phyloP scores from a whole-genome alignment of 2,888 invertebrate genomes.

The Strigamia transsilvanica region DNA sequence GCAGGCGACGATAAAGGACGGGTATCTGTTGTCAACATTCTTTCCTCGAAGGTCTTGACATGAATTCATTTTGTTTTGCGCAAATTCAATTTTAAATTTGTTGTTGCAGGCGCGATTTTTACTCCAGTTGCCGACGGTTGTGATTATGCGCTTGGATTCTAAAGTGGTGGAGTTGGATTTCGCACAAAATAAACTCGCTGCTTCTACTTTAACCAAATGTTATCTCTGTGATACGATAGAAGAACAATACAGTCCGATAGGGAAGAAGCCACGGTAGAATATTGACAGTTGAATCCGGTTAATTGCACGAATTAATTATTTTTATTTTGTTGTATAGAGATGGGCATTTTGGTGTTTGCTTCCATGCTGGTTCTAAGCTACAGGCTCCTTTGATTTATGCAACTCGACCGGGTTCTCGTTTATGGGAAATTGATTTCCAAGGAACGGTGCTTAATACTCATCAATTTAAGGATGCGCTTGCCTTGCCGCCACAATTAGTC shows the following conservation, averaged over 20 bases:
- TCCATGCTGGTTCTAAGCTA: slow-evolving; percentile 8
- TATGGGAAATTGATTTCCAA: slow-evolving; percentile 56
- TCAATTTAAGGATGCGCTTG: slow-evolving; percentile 55
- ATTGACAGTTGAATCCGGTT: not conserved
- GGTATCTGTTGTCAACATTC: slow-evolving; percentile 46
- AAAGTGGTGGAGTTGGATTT: slow-evolving; percentile 54
- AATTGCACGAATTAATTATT: not conserved
- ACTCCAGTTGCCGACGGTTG: slow-evolving; percentile 52
- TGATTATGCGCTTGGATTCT: slow-evolving; percentile 54
- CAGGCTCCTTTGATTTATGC: slow-evolving; percentile 55
- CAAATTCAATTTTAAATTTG: not conserved
- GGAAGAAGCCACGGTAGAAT: slow-evolving; percentile 54
- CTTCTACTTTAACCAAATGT: slow-evolving; percentile 53
- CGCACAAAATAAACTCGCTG: slow-evolving; percentile 53
- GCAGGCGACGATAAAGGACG: slow-evolving; percentile 50
- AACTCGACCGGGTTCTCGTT: slow-evolving; percentile 54
- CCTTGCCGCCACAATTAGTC: slow-evolving; percentile 41
- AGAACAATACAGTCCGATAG: slow-evolving; percentile 56
- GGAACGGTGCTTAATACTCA: slow-evolving; percentile 56
- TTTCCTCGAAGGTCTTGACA: slow-evolving; percentile 26
- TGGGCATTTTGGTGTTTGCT: slow-evolving; percentile 52
- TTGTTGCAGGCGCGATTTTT: slow-evolving; percentile 52
- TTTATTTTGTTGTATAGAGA: slow-evolving; percentile 48
- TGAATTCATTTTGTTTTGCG: not conserved
- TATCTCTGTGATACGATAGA: slow-evolving; percentile 54